Base-by-base conservation (phyloP, 1,140 invertebrate genomes). In the Drosophila pectinifera region DNA sequence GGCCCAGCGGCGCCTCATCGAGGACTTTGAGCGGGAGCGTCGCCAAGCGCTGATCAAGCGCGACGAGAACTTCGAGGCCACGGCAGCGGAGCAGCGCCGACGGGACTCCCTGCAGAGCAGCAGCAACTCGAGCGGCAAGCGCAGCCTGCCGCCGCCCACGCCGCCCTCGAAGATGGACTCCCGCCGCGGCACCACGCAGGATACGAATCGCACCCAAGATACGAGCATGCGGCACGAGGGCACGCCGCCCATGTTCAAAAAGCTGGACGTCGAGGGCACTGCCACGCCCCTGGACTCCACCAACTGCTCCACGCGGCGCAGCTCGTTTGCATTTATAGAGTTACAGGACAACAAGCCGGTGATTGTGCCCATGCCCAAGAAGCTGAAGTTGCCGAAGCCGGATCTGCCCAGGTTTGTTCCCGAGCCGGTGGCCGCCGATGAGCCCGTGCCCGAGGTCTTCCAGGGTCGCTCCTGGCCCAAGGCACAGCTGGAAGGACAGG, bases 261-360 rank as follows among this genome's bases (percentile, higher is more conserved):
- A 88, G 46, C 34, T 91, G 13, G 82, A 88, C 31, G 31, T 91
- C 31, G 69, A 85, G 7, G 69, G 77, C 24, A 57, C 38, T 10
- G 77, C 36, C 10, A 68, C 76, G 14, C 67, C 75, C 1, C 13
- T 77, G 43, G 75, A 88, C 22, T 79, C 82, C 31, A 83, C 85
- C 4, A 56, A 76, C n/a, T 76, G 67, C 14, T 91, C 83, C 18
- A 86, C 90, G 36, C 73, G 90, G 11, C 86, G 90, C 55, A 91
- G 90, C 56, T 91, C 90, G 42, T 91, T 91, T 85, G 90, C 90
- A 91, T 91, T 91, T 91, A 91, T 91, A 59, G 90, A 91, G 72
- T 62, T 91, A 63, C 82, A 81, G 61, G 79, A 89, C 45, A 91
- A 88, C 42, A 88, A 90, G 46, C 86, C 90, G n/a, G 76, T 90